Evolutionary conservation across 1,140 invertebrate species (phyloP).

Genomic region (Muscidifurax raptorellus): DNA sequence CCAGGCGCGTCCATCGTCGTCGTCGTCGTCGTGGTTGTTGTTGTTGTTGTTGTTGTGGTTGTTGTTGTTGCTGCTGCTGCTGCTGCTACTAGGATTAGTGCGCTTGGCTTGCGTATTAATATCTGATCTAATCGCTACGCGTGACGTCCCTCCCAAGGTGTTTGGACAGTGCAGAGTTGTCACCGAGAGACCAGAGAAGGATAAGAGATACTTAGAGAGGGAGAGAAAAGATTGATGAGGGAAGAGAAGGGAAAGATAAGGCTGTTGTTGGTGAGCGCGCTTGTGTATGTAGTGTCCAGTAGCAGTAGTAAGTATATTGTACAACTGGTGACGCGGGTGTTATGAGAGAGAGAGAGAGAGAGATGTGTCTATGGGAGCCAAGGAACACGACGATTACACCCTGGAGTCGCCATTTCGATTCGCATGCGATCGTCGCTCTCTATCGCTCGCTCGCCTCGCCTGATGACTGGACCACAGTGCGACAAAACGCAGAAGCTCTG

Average conservation of each 20-base stretch:
- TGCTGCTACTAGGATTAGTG: background rate
- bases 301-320: no score
- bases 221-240: no score
- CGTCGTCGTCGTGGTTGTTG: background rate
- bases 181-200: background rate
- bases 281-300: background rate
- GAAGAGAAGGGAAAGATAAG: background rate
- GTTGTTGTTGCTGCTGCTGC: background rate
- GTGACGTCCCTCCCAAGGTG: background rate
- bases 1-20: background rate
- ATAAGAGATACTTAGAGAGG: no score
- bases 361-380: background rate
- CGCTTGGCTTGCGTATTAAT: background rate
- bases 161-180: background rate
- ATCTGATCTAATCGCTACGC: background rate
- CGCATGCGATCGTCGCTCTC: slow-evolving; percentile 38
- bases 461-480: no score
- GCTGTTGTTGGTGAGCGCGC: background rate
- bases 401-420: slow-evolving; percentile 49
- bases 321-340: no score
- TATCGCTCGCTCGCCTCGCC: background rate
- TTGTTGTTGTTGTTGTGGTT: background rate
- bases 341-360: no score
- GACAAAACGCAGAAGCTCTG: no score
- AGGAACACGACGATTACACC: slow-evolving; percentile 48